Evolutionary conservation across 2,113 vertebrate species (phyloP).

Genomic region (Thunnus maccoyii): DNA sequence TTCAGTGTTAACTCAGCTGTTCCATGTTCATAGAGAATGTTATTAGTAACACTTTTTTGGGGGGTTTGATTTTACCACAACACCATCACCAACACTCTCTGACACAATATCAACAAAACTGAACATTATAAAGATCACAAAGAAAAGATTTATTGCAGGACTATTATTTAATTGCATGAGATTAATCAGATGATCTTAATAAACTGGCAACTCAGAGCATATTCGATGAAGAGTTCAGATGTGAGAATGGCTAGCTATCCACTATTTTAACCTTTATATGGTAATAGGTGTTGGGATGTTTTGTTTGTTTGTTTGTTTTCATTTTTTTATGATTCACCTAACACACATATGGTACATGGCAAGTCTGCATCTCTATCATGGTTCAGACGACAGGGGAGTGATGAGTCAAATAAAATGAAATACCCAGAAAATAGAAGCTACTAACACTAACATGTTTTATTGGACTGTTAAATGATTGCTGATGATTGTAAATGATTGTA

Average conservation of each 20-base stretch:
- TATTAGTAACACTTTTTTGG: too few relatives aligned
- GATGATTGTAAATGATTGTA: background rate
- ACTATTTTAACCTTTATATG: background rate
- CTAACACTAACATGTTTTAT: background rate
- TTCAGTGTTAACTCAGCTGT: too few relatives aligned
- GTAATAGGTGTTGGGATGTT: background rate
- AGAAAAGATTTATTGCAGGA: background rate
- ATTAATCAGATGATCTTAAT: background rate
- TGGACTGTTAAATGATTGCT: background rate
- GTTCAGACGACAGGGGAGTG: background rate
- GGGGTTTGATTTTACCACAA: too few relatives aligned
- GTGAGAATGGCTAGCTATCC: background rate
- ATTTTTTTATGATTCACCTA: background rate
- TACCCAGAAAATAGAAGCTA: too few relatives aligned
- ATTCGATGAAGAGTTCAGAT: too few relatives aligned
- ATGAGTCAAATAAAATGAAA: conserved; percentile 19
- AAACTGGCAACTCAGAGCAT: too few relatives aligned
- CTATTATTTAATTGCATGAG: background rate
- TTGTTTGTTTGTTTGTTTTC: background rate
- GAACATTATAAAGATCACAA: background rate
- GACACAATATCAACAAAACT: too few relatives aligned
- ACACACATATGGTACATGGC: background rate
- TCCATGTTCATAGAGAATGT: too few relatives aligned
- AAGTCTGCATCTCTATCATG: background rate
- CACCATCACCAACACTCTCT: too few relatives aligned